Evolutionary conservation across 2,888 invertebrate genomes (phyloP).

Genomic region (Drosophila tripunctata): DNA sequence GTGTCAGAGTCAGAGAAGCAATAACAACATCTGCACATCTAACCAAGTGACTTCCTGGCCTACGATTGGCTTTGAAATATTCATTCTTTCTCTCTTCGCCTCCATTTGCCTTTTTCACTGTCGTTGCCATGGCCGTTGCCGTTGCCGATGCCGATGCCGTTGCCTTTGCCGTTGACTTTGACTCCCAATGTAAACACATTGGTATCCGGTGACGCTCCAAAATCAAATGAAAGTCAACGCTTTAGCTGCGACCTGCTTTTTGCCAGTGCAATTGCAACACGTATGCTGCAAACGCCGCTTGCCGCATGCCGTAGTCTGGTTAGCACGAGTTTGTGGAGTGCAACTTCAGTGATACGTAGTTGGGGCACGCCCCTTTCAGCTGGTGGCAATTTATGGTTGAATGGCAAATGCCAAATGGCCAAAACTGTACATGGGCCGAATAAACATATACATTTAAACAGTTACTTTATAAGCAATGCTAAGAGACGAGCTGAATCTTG

Average conservation of each 20-base stretch:
- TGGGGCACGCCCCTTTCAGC: slow-evolving; percentile 51
- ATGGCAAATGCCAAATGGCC: slow-evolving; percentile 64
- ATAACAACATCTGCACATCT: neutral
- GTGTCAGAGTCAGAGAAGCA: neutral
- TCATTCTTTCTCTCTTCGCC: slow-evolving; percentile 1
- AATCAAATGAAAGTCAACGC: slow-evolving; percentile 76
- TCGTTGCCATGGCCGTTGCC: too few relatives aligned
- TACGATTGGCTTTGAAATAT: slow-evolving; percentile 22
- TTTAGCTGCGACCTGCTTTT: slow-evolving; percentile 68
- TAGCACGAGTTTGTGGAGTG: slow-evolving; percentile 17
- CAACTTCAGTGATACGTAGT: slow-evolving; percentile 52
- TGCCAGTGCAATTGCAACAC: slow-evolving; percentile 58
- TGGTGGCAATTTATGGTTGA: slow-evolving; percentile 64
- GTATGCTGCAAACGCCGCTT: slow-evolving; percentile 50
- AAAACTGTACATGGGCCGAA: slow-evolving; percentile 47
- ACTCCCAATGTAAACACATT: slow-evolving; percentile 16
- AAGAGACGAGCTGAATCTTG: slow-evolving; percentile 26
- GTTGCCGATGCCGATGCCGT: too few relatives aligned
- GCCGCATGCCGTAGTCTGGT: slow-evolving; percentile 4
- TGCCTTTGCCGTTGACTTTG: too few relatives aligned
- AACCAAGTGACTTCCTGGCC: slow-evolving; percentile 41
- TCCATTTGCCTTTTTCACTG: neutral
- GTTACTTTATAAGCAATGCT: slow-evolving; percentile 51
- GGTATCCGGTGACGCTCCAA: slow-evolving; percentile 79
- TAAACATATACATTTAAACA: slow-evolving; percentile 1